Conservation (phyloP, 2,888 invertebrate species). For the Hypena proboscidalis region DNA sequence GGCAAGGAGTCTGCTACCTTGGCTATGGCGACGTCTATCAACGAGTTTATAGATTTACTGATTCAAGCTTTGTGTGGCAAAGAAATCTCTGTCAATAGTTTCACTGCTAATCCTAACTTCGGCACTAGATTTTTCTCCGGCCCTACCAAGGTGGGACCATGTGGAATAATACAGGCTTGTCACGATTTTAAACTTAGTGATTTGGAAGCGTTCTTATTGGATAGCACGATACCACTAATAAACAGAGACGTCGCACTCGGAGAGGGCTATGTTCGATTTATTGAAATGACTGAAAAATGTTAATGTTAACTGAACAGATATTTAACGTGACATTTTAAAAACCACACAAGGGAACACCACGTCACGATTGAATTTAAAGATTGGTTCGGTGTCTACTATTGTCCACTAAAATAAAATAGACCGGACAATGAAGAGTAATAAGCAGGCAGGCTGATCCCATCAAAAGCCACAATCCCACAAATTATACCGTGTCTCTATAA, state of each 20-base stretch:
- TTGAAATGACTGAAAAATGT: conserved; percentile 34
- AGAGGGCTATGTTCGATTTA: conserved; percentile 55
- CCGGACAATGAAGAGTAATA: too few relatives aligned
- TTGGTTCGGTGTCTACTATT: too few relatives aligned
- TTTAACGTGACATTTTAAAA: too few relatives aligned
- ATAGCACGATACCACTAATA: conserved; percentile 48
- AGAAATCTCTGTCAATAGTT: conserved; percentile 55
- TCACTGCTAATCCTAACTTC: conserved; percentile 61
- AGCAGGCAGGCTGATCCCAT: too few relatives aligned
- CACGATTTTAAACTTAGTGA: conserved; percentile 53
- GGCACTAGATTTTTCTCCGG: conserved; percentile 68
- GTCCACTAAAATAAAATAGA: too few relatives aligned
- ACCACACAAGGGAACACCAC: too few relatives aligned
- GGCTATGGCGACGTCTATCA: conserved; percentile 63
- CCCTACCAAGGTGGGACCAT: conserved; percentile 56
- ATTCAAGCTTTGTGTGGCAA: conserved; percentile 56
- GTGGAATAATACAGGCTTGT: conserved; percentile 56
- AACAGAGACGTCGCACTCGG: conserved; percentile 60
- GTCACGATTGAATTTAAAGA: too few relatives aligned
- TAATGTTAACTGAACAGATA: neutral
- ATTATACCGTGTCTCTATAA: too few relatives aligned
- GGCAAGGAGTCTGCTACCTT: conserved; percentile 56
- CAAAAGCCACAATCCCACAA: too few relatives aligned
- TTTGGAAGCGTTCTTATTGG: conserved; percentile 54
- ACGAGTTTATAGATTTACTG: conserved; percentile 61